Evolutionary conservation across 2,113 vertebrate genomes (phyloP).

Genomic region (Labeo rohita): DNA sequence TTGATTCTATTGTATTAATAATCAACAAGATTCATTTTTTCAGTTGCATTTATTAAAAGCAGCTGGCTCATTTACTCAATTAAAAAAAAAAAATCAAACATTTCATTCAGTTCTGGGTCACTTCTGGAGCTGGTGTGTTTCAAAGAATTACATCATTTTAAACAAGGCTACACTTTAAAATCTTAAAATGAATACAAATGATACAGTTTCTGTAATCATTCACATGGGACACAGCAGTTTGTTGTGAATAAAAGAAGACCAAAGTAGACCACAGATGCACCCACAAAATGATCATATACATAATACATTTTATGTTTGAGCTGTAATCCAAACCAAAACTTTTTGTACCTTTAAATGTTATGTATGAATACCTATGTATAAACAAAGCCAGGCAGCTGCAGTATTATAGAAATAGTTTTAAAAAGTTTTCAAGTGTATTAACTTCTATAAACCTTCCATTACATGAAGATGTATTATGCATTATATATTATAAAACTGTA

Average conservation of each 20-base stretch:
- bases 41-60: background rate
- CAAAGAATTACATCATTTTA: background rate
- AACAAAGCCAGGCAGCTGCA: too few relatives aligned
- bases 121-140: background rate
- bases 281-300: background rate
- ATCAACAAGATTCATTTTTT: background rate
- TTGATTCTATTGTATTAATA: background rate
- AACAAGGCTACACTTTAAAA: background rate
- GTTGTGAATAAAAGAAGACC: too few relatives aligned
- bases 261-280: background rate
- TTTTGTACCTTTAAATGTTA: too few relatives aligned
- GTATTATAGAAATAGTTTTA: too few relatives aligned
- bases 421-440: too few relatives aligned
- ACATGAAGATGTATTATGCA: too few relatives aligned
- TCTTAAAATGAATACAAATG: background rate
- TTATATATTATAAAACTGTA: too few relatives aligned
- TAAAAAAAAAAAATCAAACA: background rate
- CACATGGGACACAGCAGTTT: background rate
- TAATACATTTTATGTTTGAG: too few relatives aligned
- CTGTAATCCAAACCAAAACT: too few relatives aligned
- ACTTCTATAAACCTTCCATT: too few relatives aligned
- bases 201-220: background rate
- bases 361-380: too few relatives aligned
- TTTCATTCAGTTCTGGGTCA: background rate
- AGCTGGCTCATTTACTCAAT: background rate